Conservation (phyloP, 2,888 invertebrate genomes). For the Agonum fuliginosum region DNA sequence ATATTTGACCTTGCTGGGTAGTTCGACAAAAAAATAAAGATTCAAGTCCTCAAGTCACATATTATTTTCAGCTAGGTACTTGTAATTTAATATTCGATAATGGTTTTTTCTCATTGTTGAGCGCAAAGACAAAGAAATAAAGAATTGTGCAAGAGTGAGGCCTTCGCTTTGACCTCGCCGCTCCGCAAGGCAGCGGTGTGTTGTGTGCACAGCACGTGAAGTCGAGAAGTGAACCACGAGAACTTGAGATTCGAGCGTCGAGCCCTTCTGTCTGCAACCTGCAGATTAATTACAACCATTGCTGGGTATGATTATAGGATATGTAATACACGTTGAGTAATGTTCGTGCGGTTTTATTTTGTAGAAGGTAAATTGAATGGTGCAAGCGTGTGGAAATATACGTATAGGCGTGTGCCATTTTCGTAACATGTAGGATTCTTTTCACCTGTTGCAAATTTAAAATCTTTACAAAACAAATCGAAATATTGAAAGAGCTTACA, state of each 20-base stretch:
- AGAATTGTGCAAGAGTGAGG: constrained; percentile 37
- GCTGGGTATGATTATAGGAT: constrained; percentile 29
- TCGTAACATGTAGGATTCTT: constrained; percentile 42
- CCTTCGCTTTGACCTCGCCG: constrained; percentile 54
- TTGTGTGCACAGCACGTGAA: not conserved
- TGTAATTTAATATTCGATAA: constrained; percentile 29
- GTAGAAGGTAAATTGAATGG: constrained; percentile 36
- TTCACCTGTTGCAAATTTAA: constrained; percentile 21
- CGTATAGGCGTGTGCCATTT: constrained; percentile 41
- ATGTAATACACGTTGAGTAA: constrained; percentile 36
- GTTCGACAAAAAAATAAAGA: too few species aligned
- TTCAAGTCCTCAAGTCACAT: too few species aligned
- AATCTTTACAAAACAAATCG: too few species aligned
- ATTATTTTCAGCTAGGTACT: constrained; percentile 21
- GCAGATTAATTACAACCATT: constrained; percentile 25
- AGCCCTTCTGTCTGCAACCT: constrained; percentile 12
- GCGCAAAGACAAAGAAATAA: constrained; percentile 46
- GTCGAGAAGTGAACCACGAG: not conserved
- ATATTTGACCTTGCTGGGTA: too few species aligned
- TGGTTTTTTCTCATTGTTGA: constrained; percentile 20
- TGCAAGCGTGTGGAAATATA: constrained; percentile 28
- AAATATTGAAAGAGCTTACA: too few species aligned
- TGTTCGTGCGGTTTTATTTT: constrained; percentile 35
- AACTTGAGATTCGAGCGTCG: not conserved
- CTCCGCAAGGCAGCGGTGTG: not conserved